A percentile compares a stretch with the other conserved stretches of the same genome.
Conservation (phyloP, 1,140 invertebrate genomes). For the Heliconius congener region DNA sequence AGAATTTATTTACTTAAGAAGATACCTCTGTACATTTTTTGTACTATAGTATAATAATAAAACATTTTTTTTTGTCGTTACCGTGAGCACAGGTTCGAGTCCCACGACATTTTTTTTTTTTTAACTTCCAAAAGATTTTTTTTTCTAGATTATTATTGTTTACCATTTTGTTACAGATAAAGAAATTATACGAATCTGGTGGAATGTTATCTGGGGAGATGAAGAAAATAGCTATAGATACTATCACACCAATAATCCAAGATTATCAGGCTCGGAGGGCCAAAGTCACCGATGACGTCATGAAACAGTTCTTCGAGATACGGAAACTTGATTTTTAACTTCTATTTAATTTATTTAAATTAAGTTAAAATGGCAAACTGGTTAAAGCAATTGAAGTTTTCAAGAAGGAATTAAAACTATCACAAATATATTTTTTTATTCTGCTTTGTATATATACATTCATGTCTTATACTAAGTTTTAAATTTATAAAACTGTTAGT, state of each 20-base stretch:
- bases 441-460: too few relatives aligned
- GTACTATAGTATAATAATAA: too few relatives aligned
- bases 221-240: conserved; percentile 94
- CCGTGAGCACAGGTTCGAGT: too few relatives aligned
- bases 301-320: conserved; percentile 92
- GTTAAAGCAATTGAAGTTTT: background rate
- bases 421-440: background rate
- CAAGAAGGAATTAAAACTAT: too few relatives aligned
- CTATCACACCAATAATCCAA: conserved; percentile 86
- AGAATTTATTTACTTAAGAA: too few relatives aligned
- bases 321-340: conserved; percentile 87
- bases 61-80: too few relatives aligned
- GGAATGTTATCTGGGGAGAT: conserved; percentile 96
- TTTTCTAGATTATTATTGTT: too few relatives aligned
- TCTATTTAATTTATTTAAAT: background rate
- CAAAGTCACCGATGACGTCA: conserved; percentile 92
- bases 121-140: too few relatives aligned
- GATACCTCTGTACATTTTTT: too few relatives aligned
- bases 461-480: too few relatives aligned
- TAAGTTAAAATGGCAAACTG: background rate
- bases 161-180: conserved; percentile 63
- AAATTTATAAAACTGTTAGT: too few relatives aligned
- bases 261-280: conserved; percentile 92
- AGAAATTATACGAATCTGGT: conserved; percentile 93
- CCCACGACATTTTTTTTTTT: too few relatives aligned